Conservation (phyloP, 2,797 vertebrate species). For the Cryptoprocta ferox region DNA sequence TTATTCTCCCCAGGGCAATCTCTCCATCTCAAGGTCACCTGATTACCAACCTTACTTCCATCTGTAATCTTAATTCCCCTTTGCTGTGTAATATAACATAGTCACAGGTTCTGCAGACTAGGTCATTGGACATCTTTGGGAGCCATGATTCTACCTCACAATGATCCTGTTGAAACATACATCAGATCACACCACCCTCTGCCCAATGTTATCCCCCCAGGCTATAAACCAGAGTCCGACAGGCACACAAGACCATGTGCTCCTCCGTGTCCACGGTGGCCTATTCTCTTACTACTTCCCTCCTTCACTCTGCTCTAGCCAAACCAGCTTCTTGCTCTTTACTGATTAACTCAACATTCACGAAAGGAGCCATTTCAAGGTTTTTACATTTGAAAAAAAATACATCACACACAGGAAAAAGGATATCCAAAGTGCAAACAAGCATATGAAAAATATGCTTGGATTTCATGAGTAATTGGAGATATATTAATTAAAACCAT, state of each 20-base stretch:
- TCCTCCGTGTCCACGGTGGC: neutral
- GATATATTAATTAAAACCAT: neutral
- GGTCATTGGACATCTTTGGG: neutral
- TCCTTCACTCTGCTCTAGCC: neutral
- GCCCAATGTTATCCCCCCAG: neutral
- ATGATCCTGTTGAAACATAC: neutral
- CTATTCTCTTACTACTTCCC: neutral
- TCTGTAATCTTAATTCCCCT: neutral
- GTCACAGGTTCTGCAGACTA: no score
- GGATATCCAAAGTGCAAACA: neutral
- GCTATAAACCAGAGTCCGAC: neutral
- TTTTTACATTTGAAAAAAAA: neutral
- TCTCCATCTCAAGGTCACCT: neutral
- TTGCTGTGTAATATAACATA: neutral
- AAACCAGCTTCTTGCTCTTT: neutral
- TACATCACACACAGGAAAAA: neutral
- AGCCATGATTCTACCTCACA: neutral
- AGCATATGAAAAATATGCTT: neutral
- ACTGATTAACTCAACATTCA: neutral
- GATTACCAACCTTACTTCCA: neutral
- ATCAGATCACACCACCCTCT: neutral
- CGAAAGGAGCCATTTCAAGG: neutral
- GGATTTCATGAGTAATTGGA: neutral
- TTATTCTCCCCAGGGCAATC: neutral
- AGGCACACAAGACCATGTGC: fast-evolving